Percentiles rank a stretch among this genome's conserved stretches.
Evolutionary conservation across 1,140 invertebrate species (phyloP).

Genomic region (Dinothrombium tinctorium): DNA sequence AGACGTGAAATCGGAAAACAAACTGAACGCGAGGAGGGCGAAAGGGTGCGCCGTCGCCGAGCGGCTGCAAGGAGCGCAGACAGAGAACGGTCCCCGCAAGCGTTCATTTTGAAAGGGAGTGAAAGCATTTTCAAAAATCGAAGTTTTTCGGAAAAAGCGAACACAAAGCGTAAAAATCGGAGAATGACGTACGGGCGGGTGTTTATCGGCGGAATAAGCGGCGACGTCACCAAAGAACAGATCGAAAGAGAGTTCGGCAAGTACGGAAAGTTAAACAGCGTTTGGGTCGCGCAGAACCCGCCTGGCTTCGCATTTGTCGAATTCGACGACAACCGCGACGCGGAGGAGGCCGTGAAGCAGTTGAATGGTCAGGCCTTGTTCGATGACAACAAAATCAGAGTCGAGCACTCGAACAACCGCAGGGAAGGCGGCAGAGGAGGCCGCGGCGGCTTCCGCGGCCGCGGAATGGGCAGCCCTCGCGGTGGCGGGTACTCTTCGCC

Average conservation of each 20-base stretch:
- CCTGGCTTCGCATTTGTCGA: slow-evolving; percentile 35
- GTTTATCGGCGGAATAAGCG: slow-evolving; percentile 17
- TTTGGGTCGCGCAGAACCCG: slow-evolving; percentile 35
- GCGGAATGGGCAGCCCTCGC: slow-evolving; percentile 6
- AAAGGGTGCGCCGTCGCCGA: too few relatives aligned
- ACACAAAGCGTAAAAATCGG: too few relatives aligned
- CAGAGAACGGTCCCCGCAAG: too few relatives aligned
- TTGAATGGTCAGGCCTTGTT: slow-evolving; percentile 24
- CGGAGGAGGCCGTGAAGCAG: slow-evolving; percentile 28
- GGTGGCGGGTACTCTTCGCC: slow-evolving; percentile 8
- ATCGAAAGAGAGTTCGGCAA: slow-evolving; percentile 27
- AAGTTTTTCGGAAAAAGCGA: too few relatives aligned
- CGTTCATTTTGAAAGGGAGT: too few relatives aligned
- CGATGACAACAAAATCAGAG: slow-evolving; percentile 15
- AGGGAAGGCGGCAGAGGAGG: slow-evolving; percentile 12
- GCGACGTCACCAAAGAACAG: slow-evolving; percentile 16
- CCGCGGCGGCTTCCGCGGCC: slow-evolving; percentile 10
- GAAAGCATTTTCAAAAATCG: too few relatives aligned
- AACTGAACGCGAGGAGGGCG: too few relatives aligned
- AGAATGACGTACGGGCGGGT: slow-evolving; percentile 9
- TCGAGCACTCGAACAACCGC: slow-evolving; percentile 14
- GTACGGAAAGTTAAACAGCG: slow-evolving; percentile 29
- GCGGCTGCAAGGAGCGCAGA: too few relatives aligned
- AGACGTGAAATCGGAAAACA: too few relatives aligned
- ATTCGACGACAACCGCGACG: slow-evolving; percentile 32